A percentile compares a stretch with the other conserved stretches of the same genome.
phyloP scores from a whole-genome alignment of 2,797 vertebrate species.

The Sciurus vulgaris region DNA sequence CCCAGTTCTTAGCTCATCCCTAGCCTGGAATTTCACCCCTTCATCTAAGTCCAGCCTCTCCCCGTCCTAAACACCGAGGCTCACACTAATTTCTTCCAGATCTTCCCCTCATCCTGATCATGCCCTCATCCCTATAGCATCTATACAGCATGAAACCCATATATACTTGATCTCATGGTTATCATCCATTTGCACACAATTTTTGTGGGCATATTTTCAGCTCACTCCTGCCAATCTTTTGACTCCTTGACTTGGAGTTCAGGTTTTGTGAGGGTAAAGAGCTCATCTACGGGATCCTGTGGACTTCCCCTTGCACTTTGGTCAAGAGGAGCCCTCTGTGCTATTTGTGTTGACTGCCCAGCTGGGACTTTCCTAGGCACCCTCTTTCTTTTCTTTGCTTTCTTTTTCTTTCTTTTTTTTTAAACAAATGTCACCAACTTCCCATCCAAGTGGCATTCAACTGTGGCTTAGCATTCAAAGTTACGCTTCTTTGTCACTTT shows the following conservation, averaged over 20 bases:
- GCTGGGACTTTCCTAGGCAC: background rate
- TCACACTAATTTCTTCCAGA: background rate
- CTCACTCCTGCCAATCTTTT: background rate
- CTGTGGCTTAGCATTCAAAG: slow-evolving; percentile 47
- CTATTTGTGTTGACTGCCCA: background rate
- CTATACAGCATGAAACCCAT: background rate
- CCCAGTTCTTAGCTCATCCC: background rate
- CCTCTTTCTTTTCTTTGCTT: background rate
- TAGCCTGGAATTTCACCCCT: background rate
- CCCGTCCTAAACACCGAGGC: too few relatives aligned
- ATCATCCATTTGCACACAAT: background rate
- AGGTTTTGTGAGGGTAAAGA: background rate
- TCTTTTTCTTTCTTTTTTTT: background rate
- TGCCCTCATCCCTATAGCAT: background rate
- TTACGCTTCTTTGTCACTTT: slow-evolving; percentile 51
- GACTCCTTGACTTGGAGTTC: background rate
- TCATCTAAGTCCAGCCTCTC: background rate
- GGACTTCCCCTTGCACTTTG: background rate
- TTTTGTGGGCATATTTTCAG: background rate
- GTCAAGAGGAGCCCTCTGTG: background rate
- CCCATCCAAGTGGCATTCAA: background rate
- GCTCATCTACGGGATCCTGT: background rate
- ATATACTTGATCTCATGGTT: background rate
- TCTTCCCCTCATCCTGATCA: background rate
- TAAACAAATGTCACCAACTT: slow-evolving; percentile 42